A percentile compares a stretch with the other conserved stretches of the same genome.
phyloP scores from a whole-genome alignment of 2,888 invertebrate genomes.

The Busseola fusca region DNA sequence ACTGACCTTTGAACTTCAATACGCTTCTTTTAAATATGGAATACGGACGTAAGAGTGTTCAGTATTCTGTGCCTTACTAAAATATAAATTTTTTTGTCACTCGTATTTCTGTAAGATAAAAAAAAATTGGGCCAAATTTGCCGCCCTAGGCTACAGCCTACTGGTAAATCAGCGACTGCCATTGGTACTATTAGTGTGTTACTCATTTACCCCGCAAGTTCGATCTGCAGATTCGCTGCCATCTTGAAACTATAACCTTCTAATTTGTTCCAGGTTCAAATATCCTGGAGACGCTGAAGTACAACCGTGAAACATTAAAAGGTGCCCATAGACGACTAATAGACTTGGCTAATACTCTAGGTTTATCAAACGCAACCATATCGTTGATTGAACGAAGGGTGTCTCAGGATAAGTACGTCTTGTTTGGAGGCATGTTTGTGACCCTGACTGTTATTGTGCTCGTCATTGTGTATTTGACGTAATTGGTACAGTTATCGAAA shows the following conservation, averaged over 20 bases:
- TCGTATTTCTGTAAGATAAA: too few species aligned
- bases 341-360: conserved; percentile 97
- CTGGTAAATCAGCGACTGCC: too few species aligned
- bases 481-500: conserved; percentile 48
- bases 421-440: conserved; percentile 95
- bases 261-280: conserved; percentile 88
- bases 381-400: conserved; percentile 96
- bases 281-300: conserved; percentile 94
- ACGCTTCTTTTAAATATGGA: too few species aligned
- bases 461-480: conserved; percentile 91
- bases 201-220: neutral
- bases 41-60: too few species aligned
- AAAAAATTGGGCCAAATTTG: too few species aligned
- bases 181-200: neutral
- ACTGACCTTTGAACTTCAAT: too few species aligned
- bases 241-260: neutral
- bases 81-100: too few species aligned
- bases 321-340: conserved; percentile 95
- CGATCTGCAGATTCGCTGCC: neutral
- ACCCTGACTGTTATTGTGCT: conserved; percentile 94
- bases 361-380: conserved; percentile 98
- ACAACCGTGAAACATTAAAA: conserved; percentile 95
- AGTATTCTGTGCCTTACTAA: too few species aligned
- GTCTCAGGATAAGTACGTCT: conserved; percentile 95
- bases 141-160: too few species aligned